Evolutionary conservation across 2,113 vertebrate species (phyloP).

Genomic region (Peromyscus maniculatus): DNA sequence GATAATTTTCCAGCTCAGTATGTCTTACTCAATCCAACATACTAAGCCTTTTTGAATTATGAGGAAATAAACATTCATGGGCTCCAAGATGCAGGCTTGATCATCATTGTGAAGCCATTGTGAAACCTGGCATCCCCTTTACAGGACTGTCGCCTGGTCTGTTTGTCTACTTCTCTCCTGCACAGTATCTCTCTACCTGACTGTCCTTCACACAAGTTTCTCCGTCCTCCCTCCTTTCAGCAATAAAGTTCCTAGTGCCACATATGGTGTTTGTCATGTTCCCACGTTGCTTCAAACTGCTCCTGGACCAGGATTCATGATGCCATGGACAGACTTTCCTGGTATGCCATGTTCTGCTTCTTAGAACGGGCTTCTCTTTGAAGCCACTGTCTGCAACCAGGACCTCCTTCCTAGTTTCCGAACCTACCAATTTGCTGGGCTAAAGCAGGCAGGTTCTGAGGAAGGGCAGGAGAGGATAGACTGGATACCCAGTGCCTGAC

Average conservation of each 20-base stretch:
- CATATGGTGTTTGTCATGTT: background rate
- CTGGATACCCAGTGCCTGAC: background rate
- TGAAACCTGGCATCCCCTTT: background rate
- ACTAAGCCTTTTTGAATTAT: background rate
- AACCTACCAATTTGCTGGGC: background rate
- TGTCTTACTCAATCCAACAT: background rate
- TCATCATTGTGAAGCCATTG: too few species aligned
- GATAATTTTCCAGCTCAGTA: background rate
- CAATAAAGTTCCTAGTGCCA: background rate
- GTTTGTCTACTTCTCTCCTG: background rate
- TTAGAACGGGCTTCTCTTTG: background rate
- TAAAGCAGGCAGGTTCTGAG: background rate
- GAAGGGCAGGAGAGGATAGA: background rate
- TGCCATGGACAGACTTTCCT: background rate
- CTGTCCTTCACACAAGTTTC: background rate
- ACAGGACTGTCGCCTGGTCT: accelerated
- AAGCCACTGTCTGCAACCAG: background rate
- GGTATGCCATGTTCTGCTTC: background rate
- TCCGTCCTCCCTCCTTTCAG: background rate
- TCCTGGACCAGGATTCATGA: background rate
- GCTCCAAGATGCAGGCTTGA: background rate
- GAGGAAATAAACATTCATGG: background rate
- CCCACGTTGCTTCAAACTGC: accelerated
- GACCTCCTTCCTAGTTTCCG: background rate
- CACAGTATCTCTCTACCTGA: background rate